Evolutionary conservation across 2,113 vertebrate genomes (phyloP), one percentile per base, ranked within the genome.

Genomic region (Sceloporus tristichus): DNA sequence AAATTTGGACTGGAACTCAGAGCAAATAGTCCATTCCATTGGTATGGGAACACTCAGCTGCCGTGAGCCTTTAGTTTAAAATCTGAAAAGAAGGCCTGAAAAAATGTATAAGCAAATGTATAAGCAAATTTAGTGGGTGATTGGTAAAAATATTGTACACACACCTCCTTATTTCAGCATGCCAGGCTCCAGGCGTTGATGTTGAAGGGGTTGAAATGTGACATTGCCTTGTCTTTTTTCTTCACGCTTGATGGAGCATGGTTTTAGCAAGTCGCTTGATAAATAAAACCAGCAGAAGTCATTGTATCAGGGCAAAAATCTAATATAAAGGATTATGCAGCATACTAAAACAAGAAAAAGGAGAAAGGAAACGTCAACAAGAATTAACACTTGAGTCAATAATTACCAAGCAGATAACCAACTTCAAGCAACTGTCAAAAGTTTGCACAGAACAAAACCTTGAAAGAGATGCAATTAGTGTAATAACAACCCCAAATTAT

Each of bases 401-500:
- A 14, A 25, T 21, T 21, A 23, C 10, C 1, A 19, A 40, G 48
- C 34, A 59, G 18, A 29, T 73, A 40, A 21, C n/a, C 2, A 18
- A 48, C 29, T 73, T 73, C 42, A 79, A 29, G 23, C 48, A 1
- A 73, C 10, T 34, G 6, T 16, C 8, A 27, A 71, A 9, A 6
- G 25, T 74, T 85, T 71, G 40, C 27, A 38, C 68, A 54, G 25
- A 68, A 79, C 25, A 25, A 16, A 68, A 62, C 40, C 38, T 62
- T 27, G 27, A 74, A 74, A 75, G 27, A 25, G 54, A 53, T 81
- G 86, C 29, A 62, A 87, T 74, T 65, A 82, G 29, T 25, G n/a
- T 82, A 34, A 75, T 66, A 34, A 4, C 25, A 23, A 48, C 38
- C 25, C 73, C 9, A 13, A 79, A 81, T 81, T 79, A 65, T 34